Evolutionary conservation across 2,797 vertebrate species (phyloP).

Genomic region (Pseudotriccus pelzelni): DNA sequence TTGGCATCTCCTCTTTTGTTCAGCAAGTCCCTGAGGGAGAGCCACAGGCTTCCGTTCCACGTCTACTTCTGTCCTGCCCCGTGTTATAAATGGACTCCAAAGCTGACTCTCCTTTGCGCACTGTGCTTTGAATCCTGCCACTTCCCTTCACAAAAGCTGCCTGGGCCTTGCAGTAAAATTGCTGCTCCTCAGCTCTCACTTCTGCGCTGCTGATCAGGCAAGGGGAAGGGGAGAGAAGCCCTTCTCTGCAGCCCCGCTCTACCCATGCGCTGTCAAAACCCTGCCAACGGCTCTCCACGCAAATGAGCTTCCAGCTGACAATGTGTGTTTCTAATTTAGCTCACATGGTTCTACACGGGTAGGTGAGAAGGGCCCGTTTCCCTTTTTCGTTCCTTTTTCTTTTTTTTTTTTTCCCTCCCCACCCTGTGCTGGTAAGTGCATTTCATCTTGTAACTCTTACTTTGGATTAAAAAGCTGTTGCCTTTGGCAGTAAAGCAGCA

Average conservation of each 20-base stretch:
- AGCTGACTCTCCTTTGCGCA: not conserved
- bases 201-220: not conserved
- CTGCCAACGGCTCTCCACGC: not conserved
- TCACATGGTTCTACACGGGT: conserved; percentile 30
- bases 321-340: conserved; percentile 57
- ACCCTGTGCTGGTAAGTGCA: not conserved
- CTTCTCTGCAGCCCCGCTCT: not conserved
- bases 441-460: conserved; percentile 56
- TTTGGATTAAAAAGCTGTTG: conserved; percentile 68
- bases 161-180: not conserved
- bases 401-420: too few relatives aligned
- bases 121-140: not conserved
- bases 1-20: not conserved
- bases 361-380: conserved; percentile 40
- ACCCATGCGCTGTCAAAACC: not conserved
- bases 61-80: not conserved
- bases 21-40: not conserved
- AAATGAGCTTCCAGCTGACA: conserved; percentile 54
- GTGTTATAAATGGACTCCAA: conserved; percentile 11
- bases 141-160: not conserved
- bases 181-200: not conserved
- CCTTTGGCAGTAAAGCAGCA: conserved; percentile 59
- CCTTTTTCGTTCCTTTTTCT: conserved; percentile 12
- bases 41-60: not conserved
- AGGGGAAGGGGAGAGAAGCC: not conserved